Percentiles rank a stretch among this genome's conserved stretches.
Conservation (phyloP, 1,140 invertebrate genomes). For the Drosophila subobscura region DNA sequence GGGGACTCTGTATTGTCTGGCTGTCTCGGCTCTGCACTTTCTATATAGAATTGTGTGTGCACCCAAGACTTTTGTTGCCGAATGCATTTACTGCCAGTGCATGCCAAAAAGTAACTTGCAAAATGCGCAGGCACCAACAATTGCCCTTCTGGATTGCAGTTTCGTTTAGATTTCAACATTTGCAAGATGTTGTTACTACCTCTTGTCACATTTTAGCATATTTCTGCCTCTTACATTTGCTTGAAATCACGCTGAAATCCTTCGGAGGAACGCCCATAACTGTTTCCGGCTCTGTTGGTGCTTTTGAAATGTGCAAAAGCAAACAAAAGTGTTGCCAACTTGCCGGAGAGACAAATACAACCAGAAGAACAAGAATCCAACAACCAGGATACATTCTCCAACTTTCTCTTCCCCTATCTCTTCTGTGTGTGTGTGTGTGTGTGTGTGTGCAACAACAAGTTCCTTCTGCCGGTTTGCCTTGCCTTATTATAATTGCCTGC, state of each 20-base stretch:
- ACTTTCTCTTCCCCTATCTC: conserved; percentile 3
- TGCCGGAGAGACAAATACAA: conserved; percentile 67
- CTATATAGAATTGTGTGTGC: conserved; percentile 68
- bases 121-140: background rate
- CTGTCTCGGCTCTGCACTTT: conserved; percentile 67
- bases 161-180: no score
- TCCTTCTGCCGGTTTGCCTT: conserved; percentile 50
- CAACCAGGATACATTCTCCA: conserved; percentile 33
- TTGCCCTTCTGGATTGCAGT: background rate
- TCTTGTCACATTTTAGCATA: no score
- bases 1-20: conserved; percentile 48
- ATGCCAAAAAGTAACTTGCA: conserved; percentile 46
- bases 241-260: conserved; percentile 10
- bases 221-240: background rate
- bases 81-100: conserved; percentile 48
- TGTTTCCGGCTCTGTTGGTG: conserved; percentile 30
- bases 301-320: conserved; percentile 72
- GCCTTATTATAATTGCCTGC: conserved; percentile 75
- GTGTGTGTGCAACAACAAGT: conserved; percentile 56
- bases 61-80: conserved; percentile 51
- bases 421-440: conserved; percentile 12
- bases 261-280: conserved; percentile 23
- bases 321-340: conserved; percentile 80
- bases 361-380: conserved; percentile 29
- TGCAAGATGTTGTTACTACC: no score